These are phyloP conservation scores for Nyctibius grandis DNA, from an alignment of 2,797 vertebrate species.

Conservation along the genomic window DNA sequence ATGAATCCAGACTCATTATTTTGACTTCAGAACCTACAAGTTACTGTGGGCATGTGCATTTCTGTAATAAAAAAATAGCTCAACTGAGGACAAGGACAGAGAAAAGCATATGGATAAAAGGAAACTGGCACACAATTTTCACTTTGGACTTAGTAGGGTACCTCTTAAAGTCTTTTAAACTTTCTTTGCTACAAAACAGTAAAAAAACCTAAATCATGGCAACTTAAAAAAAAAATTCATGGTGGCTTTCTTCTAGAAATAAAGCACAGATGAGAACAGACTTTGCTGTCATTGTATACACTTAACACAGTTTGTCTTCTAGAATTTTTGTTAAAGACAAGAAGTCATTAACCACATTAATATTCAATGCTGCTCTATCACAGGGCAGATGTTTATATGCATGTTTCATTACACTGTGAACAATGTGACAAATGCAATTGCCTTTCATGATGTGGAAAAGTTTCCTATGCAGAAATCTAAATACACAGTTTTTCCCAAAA, in stretches of 20 bases:
- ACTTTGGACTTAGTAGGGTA: neutral
- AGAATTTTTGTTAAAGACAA: neutral
- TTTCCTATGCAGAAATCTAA: conserved; percentile 30
- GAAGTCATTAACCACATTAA: conserved; percentile 36
- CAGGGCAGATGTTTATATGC: conserved; percentile 59
- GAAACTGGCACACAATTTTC: neutral
- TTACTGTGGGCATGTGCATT: neutral
- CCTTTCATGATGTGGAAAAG: conserved; percentile 23
- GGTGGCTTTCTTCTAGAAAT: neutral
- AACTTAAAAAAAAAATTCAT: neutral
- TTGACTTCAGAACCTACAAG: neutral
- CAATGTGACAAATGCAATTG: conserved; percentile 56
- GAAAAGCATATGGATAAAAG: neutral
- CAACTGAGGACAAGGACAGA: neutral
- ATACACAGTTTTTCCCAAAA: neutral
- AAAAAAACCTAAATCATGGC: rapidly evolving
- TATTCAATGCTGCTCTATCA: neutral
- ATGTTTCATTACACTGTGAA: conserved; percentile 58
- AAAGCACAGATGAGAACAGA: neutral
- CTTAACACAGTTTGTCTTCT: neutral
- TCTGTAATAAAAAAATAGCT: neutral
- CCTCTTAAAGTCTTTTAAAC: neutral
- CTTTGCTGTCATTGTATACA: neutral
- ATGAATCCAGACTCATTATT: neutral
- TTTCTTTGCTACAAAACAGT: neutral